Percentiles rank a stretch among this genome's conserved stretches.
phyloP scores from a whole-genome alignment of 2,113 vertebrate species.

The Cisticola juncidis region DNA sequence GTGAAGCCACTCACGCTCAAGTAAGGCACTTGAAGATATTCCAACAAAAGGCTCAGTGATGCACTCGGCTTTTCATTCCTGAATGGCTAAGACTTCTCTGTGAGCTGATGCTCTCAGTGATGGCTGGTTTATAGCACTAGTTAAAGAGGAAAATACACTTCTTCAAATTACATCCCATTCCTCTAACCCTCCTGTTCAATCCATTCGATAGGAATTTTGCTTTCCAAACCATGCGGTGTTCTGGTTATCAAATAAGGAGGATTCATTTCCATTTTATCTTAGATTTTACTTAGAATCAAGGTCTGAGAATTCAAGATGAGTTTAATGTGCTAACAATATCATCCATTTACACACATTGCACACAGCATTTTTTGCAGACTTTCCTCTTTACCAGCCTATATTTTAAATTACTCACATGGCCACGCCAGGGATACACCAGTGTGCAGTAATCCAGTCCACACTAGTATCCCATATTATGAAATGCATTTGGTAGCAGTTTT shows the following conservation, averaged over 20 bases:
- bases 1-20: background rate
- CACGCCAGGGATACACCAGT: background rate
- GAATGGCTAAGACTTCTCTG: background rate
- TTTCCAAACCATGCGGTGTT: background rate
- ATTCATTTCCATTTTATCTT: background rate
- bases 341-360: background rate
- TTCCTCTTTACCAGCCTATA: background rate
- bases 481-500: background rate
- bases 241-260: background rate
- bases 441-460: background rate
- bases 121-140: background rate
- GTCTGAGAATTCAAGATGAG: background rate
- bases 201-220: background rate
- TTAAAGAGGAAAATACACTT: background rate
- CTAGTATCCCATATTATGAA: background rate
- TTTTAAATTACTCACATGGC: constrained; percentile 22
- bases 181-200: background rate
- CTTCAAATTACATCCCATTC: background rate
- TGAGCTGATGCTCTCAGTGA: background rate
- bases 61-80: background rate
- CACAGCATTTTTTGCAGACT: background rate
- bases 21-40: background rate
- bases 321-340: background rate
- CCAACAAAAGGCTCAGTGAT: background rate
- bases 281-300: background rate